phyloP scores from a whole-genome alignment of 1,140 invertebrate species.

The Matsumurasca onukii region DNA sequence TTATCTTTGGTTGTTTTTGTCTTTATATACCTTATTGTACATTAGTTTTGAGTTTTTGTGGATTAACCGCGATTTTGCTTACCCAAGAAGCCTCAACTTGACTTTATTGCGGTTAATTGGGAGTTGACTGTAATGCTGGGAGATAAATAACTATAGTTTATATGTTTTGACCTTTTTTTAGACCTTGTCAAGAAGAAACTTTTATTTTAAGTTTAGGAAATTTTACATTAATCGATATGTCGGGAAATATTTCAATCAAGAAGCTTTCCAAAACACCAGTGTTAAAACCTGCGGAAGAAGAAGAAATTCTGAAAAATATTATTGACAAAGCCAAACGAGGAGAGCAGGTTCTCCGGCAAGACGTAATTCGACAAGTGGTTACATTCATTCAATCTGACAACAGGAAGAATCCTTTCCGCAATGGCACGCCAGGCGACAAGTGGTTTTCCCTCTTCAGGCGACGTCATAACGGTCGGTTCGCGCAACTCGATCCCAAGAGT shows the following conservation, averaged over 20 bases:
- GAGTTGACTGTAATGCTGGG: no score
- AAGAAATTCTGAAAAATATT: neutral
- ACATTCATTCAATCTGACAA: slow-evolving; percentile 9
- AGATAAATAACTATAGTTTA: no score
- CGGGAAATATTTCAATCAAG: neutral
- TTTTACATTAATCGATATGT: no score
- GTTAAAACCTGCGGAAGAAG: neutral
- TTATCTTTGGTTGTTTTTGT: no score
- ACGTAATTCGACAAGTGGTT: neutral
- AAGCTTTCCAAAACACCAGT: neutral
- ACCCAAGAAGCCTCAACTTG: no score
- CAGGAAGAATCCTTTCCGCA: slow-evolving; percentile 9
- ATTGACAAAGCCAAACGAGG: neutral
- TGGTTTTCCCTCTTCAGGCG: slow-evolving; percentile 16
- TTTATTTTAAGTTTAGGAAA: no score
- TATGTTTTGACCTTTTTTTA: no score
- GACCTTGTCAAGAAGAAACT: no score
- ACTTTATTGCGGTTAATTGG: no score
- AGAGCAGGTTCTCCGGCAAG: neutral
- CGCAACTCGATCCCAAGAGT: neutral
- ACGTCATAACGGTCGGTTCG: slow-evolving; percentile 1
- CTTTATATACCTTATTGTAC: no score
- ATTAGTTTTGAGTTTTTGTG: no score
- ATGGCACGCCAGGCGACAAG: slow-evolving; percentile 7
- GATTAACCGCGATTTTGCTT: no score